phyloP scores from a whole-genome alignment of 1,140 invertebrate genomes.

The Drosophila serrata region DNA sequence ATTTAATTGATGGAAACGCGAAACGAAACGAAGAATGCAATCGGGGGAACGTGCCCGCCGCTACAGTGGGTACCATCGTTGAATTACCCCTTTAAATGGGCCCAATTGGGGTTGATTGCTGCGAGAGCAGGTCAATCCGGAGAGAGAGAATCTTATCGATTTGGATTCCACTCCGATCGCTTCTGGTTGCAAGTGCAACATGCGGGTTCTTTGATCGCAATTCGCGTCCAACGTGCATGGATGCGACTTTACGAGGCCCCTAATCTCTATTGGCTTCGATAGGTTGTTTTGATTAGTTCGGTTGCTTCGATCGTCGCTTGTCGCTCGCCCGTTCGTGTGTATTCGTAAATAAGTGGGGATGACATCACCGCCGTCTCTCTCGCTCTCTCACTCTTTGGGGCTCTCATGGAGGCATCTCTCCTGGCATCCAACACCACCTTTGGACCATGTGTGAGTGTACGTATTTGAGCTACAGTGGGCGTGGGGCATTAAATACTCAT shows the following conservation, averaged over 20 bases:
- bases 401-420: constrained; percentile 33
- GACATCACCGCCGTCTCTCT: constrained; percentile 69
- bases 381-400: constrained; percentile 24
- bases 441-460: constrained; percentile 38
- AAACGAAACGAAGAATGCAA: constrained; percentile 18
- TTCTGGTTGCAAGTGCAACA: constrained; percentile 29
- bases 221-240: constrained; percentile 36
- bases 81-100: constrained; percentile 20
- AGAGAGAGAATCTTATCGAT: constrained; percentile 34
- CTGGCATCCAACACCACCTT: constrained; percentile 58
- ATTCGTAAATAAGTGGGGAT: constrained; percentile 61
- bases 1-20: constrained; percentile 39
- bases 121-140: constrained; percentile 1
- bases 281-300: constrained; percentile 70
- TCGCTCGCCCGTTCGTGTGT: constrained; percentile 30
- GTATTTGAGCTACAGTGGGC: constrained; percentile 49
- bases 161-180: constrained; percentile 19
- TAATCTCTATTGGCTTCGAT: constrained; percentile 68
- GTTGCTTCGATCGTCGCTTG: constrained; percentile 16
- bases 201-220: constrained; percentile 40
- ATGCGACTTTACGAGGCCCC: constrained; percentile 33
- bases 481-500: constrained; percentile 1
- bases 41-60: constrained; percentile 27
- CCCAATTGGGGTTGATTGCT: constrained; percentile 18
- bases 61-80: constrained; percentile 34